These are phyloP conservation scores for Periophthalmodon schlosseri DNA, from an alignment of 2,113 vertebrate genomes.

Conservation along the genomic window DNA sequence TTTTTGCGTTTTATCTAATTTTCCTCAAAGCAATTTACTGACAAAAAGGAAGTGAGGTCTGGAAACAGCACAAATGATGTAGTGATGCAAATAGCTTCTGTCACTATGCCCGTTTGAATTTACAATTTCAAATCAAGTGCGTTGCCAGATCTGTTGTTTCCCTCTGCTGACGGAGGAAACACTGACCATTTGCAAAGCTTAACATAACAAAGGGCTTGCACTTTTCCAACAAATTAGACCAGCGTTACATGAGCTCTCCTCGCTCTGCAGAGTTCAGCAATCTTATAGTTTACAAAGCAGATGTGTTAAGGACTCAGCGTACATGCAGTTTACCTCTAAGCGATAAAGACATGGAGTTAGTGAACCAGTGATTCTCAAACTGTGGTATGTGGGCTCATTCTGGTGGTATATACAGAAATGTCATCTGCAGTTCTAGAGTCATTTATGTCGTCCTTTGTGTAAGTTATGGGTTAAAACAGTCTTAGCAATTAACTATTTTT, in stretches of 20 bases:
- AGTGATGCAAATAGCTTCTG: background rate
- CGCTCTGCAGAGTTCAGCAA: background rate
- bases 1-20: background rate
- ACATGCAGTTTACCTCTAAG: background rate
- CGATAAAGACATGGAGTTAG: too few species aligned
- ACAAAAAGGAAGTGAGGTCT: background rate
- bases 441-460: too few species aligned
- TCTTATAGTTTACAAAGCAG: background rate
- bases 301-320: background rate
- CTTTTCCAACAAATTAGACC: background rate
- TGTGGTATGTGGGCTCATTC: background rate
- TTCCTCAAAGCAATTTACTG: background rate
- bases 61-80: background rate
- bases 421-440: too few species aligned
- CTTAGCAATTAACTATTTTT: too few species aligned
- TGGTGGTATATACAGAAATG: too few species aligned
- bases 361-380: background rate
- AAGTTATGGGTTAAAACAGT: too few species aligned
- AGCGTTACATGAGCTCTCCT: background rate
- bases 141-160: background rate
- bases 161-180: background rate
- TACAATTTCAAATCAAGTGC: background rate
- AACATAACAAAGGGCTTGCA: constrained; percentile 4
- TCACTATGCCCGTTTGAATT: background rate
- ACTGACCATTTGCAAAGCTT: constrained; percentile 3